Evolutionary conservation across 2,888 invertebrate genomes (phyloP).

Genomic region (Sicus ferrugineus): DNA sequence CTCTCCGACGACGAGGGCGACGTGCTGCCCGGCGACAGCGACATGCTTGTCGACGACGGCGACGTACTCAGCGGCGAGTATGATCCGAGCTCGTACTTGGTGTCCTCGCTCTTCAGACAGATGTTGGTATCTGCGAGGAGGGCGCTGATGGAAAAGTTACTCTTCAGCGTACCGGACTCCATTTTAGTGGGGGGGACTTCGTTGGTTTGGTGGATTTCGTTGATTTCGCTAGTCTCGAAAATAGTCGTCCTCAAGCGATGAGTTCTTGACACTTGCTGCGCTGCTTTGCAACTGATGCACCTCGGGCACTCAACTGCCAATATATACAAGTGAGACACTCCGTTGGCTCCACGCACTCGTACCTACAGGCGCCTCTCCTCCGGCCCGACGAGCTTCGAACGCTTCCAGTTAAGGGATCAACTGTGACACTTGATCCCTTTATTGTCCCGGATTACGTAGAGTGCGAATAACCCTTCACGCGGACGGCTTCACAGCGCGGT

Average conservation of each 20-base stretch:
- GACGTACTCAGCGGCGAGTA: background rate
- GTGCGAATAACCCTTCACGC: background rate
- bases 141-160: slow-evolving; percentile 54
- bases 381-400: too few species aligned
- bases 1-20: background rate
- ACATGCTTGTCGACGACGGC: slow-evolving; percentile 29
- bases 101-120: slow-evolving; percentile 1
- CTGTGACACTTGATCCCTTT: slow-evolving; percentile 20
- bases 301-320: background rate
- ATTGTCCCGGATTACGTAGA: slow-evolving; percentile 22
- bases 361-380: background rate
- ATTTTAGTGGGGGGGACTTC: background rate
- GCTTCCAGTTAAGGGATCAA: background rate
- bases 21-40: slow-evolving; percentile 17
- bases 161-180: background rate
- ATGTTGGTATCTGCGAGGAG: slow-evolving; percentile 40
- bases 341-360: background rate
- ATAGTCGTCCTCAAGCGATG: background rate
- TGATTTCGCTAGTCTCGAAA: background rate
- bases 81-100: background rate
- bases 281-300: slow-evolving; percentile 36
- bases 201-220: background rate
- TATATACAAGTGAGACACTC: slow-evolving; percentile 7
- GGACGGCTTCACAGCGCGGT: background rate
- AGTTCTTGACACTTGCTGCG: slow-evolving; percentile 17